These are phyloP conservation scores for Didymodactylos carnosus DNA, from an alignment of 2,888 invertebrate species.

Conservation along the genomic window DNA sequence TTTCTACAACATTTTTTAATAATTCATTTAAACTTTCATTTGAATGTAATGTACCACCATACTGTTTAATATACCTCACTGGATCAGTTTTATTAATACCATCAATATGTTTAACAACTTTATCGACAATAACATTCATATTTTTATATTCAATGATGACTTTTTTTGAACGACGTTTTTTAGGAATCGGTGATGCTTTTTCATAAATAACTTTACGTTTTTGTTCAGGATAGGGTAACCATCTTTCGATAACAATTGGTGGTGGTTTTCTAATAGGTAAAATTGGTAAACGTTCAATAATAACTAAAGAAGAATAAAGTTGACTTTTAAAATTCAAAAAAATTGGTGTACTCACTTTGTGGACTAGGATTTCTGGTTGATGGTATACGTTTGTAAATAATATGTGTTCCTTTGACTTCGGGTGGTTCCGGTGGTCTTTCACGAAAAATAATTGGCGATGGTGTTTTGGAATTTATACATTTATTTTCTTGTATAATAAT, in stretches of 20 bases:
- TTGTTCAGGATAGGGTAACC: background rate
- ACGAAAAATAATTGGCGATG: background rate
- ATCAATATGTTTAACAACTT: background rate
- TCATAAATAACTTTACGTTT: background rate
- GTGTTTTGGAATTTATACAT: background rate
- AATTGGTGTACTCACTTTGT: no score
- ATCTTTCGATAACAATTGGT: background rate
- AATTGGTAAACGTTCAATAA: background rate
- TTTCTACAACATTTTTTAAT: no score
- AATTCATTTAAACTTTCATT: background rate
- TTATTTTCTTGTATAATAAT: background rate
- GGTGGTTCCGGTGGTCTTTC: background rate
- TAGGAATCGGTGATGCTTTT: background rate
- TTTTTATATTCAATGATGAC: background rate
- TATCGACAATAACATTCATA: background rate
- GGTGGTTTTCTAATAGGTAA: background rate
- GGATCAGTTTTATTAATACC: background rate
- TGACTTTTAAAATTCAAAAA: no score
- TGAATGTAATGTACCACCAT: background rate
- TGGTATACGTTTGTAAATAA: background rate
- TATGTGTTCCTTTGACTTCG: background rate
- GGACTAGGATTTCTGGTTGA: no score
- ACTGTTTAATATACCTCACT: background rate
- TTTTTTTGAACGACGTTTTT: background rate
- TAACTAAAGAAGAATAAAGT: no score